Percentiles rank a stretch among this genome's conserved stretches.
These are phyloP conservation scores for Dufourea novaeangliae DNA, from an alignment of 1,140 invertebrate genomes.

Conservation along the genomic window DNA sequence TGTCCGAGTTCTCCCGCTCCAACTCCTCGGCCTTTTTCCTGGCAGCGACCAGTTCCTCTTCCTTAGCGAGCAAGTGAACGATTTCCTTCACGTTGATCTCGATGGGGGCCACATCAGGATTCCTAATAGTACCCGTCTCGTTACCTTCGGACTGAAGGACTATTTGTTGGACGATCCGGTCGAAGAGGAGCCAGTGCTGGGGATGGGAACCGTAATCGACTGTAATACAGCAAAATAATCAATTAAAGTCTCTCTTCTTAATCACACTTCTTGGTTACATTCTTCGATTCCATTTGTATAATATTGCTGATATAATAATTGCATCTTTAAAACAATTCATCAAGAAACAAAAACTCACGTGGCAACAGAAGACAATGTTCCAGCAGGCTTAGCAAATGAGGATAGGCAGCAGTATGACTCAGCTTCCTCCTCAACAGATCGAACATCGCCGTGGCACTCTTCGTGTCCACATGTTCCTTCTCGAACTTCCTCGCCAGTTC, in stretches of 20 bases:
- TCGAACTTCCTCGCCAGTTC: conserved; percentile 96
- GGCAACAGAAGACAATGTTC: conserved; percentile 96
- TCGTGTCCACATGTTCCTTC: conserved; percentile 96
- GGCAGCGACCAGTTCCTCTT: conserved; percentile 94
- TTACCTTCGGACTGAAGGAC: conserved; percentile 90
- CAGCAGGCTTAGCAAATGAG: conserved; percentile 95
- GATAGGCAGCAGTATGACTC: conserved; percentile 95
- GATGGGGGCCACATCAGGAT: conserved; percentile 92
- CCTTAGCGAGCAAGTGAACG: conserved; percentile 94
- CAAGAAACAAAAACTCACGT: conserved; percentile 84
- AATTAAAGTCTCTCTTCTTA: background rate
- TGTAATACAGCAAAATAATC: conserved; percentile 69
- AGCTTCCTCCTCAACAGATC: conserved; percentile 95
- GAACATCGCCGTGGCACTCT: conserved; percentile 96
- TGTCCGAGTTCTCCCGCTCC: conserved; percentile 93
- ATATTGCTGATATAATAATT: too few species aligned
- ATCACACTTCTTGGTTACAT: too few species aligned
- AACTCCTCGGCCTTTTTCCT: conserved; percentile 93
- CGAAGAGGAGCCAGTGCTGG: conserved; percentile 96
- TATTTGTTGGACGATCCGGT: conserved; percentile 97
- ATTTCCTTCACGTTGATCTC: conserved; percentile 96
- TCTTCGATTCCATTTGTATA: too few species aligned
- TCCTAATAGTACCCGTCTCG: conserved; percentile 83
- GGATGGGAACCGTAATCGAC: conserved; percentile 91
- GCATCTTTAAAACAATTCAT: background rate